Conservation (phyloP, 2,113 vertebrate species). For the Prinia subflava region DNA sequence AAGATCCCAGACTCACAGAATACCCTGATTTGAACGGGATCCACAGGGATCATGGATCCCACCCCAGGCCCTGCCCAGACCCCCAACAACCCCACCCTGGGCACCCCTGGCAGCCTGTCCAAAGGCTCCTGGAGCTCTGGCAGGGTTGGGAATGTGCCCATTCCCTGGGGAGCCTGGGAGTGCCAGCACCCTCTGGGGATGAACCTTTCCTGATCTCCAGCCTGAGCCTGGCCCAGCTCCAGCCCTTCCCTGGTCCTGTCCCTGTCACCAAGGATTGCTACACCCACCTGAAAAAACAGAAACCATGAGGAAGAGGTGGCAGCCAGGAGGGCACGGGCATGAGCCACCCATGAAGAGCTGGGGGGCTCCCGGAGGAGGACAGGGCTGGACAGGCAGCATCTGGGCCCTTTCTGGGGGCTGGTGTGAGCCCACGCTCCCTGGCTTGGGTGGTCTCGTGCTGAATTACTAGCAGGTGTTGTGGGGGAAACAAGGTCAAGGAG, state of each 20-base stretch:
- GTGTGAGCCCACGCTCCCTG: not conserved
- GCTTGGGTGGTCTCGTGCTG: not conserved
- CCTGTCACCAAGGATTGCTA: not conserved
- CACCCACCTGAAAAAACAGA: not conserved
- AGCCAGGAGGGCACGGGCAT: fast-evolving
- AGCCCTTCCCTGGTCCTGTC: fast-evolving
- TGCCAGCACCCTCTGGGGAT: not conserved
- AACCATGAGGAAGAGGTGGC: fast-evolving
- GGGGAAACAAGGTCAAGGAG: not conserved
- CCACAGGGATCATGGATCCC: fast-evolving
- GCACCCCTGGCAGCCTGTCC: fast-evolving
- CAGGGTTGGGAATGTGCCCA: not conserved
- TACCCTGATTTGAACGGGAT: too few species aligned
- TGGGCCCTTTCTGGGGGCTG: fast-evolving
- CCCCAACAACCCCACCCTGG: not conserved
- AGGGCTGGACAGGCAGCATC: not conserved
- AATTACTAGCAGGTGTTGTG: not conserved
- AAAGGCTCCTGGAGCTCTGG: not conserved
- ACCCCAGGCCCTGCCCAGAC: fast-evolving
- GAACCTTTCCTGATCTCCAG: not conserved
- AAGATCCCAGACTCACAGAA: not conserved
- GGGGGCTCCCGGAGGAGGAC: not conserved
- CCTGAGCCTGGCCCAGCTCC: fast-evolving
- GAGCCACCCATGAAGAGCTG: not conserved
- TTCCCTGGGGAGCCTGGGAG: not conserved